Evolutionary conservation across 2,888 invertebrate genomes (phyloP), one percentile per base, ranked within the genome.

Genomic region (Stenoptilia bipunctidactyla): DNA sequence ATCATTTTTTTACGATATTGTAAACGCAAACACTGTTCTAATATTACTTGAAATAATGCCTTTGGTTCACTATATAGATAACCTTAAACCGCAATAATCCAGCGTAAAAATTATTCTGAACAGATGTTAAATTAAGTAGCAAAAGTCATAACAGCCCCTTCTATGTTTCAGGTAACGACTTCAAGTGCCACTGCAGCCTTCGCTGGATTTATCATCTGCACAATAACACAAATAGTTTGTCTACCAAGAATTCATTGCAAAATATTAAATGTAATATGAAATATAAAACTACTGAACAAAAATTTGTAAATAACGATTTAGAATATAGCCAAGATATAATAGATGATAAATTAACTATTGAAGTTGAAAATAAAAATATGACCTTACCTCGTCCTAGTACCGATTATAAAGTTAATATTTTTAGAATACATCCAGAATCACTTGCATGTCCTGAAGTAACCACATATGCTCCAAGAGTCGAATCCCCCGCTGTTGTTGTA

Each of bases 121-220:
- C n/a, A n/a, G n/a, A n/a, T n/a, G n/a, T n/a, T n/a, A n/a, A n/a
- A n/a, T n/a, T n/a, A n/a, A n/a, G n/a, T n/a, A n/a, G 5, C 5
- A 25, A 25, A 25, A 9, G 9, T 25, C 5, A 5, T 25, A 25
- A 25, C 25, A 25, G 5, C 25, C 25, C 9, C 5, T 25, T 25
- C 25, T 6, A 9, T 52, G 63, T 85, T 85, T 38, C 90, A 94
- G 94, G 90, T 56, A 94, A 94, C 80, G 89, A 88, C 66, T 90
- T 94, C 73, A 86, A 89, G 53, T 94, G 94, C 76, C 92, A 93
- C 85, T 93, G 93, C 69, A 89, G 91, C 49, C 79, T 94, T 51
- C 87, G 89, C 51, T 94, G 94, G 93, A 88, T 93, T 76, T 90
- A 90, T 73, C 84, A 83, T 36, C 76, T 94, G 44, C 86, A 88